Evolutionary conservation across 2,888 invertebrate genomes (phyloP).

Genomic region (Pycnomerus fuliginosus): DNA sequence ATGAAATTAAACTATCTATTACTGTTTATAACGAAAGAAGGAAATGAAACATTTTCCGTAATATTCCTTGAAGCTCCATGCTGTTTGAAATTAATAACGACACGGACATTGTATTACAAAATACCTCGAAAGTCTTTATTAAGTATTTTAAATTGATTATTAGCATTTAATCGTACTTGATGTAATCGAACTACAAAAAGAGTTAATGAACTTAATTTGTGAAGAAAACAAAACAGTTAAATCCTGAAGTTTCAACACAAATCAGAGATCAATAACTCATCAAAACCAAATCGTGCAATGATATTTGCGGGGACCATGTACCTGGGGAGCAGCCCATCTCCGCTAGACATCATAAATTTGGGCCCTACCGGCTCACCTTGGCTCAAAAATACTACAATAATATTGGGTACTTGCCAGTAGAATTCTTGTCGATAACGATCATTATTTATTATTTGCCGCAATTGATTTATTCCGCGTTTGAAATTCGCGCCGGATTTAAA

Average conservation of each 20-base stretch:
- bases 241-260: too few relatives aligned
- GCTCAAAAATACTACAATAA: slow-evolving; percentile 8
- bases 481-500: slow-evolving; percentile 17
- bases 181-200: slow-evolving; percentile 2
- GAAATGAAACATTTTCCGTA: too few relatives aligned
- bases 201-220: background rate
- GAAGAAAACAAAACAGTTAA: too few relatives aligned
- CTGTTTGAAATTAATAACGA: slow-evolving; percentile 12
- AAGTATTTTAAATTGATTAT: too few relatives aligned
- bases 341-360: slow-evolving; percentile 38
- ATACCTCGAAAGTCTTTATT: too few relatives aligned
- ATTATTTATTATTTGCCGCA: slow-evolving; percentile 37
- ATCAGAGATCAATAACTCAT: too few relatives aligned
- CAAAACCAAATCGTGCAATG: too few relatives aligned
- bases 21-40: too few relatives aligned
- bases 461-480: slow-evolving; percentile 31
- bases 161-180: background rate
- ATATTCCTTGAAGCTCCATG: too few relatives aligned
- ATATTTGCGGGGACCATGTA: slow-evolving; percentile 16
- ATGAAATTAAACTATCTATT: too few relatives aligned
- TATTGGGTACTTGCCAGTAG: background rate
- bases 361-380: slow-evolving; percentile 40
- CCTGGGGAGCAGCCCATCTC: slow-evolving; percentile 29
- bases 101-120: too few relatives aligned
- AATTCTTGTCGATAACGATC: slow-evolving; percentile 35